Evolutionary conservation across 2,888 invertebrate species (phyloP).

Genomic region (Ochropacha duplaris): DNA sequence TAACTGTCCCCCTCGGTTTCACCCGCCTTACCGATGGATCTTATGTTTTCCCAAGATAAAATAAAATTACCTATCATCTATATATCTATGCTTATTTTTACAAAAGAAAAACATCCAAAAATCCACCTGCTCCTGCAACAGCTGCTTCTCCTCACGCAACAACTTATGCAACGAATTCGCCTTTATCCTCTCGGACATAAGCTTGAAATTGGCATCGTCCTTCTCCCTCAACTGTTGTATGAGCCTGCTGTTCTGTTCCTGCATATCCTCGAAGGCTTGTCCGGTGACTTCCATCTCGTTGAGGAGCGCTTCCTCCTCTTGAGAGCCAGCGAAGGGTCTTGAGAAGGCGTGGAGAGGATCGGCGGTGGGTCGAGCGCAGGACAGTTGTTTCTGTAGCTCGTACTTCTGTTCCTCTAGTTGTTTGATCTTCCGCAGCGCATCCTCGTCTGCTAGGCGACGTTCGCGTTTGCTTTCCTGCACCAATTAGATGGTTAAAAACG

Average conservation of each 20-base stretch:
- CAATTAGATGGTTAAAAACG: neutral
- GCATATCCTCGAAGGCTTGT: constrained; percentile 99
- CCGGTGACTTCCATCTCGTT: constrained; percentile 99
- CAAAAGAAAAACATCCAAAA: constrained; percentile 7
- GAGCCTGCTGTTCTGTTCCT: constrained; percentile 97
- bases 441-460: constrained; percentile 96
- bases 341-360: constrained; percentile 79
- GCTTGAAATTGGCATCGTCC: constrained; percentile 98
- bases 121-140: constrained; percentile 93
- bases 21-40: too few species aligned
- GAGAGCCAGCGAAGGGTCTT: constrained; percentile 88
- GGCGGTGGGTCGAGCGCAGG: constrained; percentile 80
- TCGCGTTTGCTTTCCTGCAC: constrained; percentile 94
- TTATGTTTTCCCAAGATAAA: too few species aligned
- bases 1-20: too few species aligned
- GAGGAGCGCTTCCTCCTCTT: constrained; percentile 97
- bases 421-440: constrained; percentile 96
- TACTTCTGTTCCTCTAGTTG: constrained; percentile 96
- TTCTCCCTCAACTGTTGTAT: constrained; percentile 98
- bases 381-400: constrained; percentile 95
- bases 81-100: too few species aligned
- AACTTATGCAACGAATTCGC: constrained; percentile 97
- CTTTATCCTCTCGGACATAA: constrained; percentile 98
- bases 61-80: too few species aligned
- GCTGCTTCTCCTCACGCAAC: constrained; percentile 96